Conservation (phyloP, 2,113 vertebrate species). For the Nothocercus nigrocapillus region DNA sequence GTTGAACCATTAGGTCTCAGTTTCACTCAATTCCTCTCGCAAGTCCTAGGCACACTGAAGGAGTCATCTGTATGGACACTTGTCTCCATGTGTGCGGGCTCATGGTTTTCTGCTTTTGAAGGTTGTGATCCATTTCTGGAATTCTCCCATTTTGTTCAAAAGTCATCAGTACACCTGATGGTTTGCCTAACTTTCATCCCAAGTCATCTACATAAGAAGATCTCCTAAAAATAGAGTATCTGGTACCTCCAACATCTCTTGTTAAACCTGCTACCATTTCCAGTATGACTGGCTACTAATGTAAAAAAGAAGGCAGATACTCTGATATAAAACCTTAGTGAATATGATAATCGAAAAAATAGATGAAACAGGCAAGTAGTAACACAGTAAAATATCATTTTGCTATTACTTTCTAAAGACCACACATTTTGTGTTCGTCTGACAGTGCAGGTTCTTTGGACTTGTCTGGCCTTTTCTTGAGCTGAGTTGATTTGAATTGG, state of each 20-base stretch:
- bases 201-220: background rate
- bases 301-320: background rate
- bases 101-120: background rate
- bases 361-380: background rate
- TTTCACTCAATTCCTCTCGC: background rate
- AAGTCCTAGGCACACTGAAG: background rate
- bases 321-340: background rate
- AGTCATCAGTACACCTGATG: background rate
- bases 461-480: background rate
- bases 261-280: fast-evolving
- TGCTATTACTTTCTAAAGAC: background rate
- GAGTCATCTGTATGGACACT: fast-evolving
- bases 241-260: background rate
- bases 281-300: fast-evolving
- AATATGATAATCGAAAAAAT: background rate
- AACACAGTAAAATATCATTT: background rate
- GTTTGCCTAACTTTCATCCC: background rate
- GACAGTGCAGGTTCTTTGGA: background rate
- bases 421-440: background rate
- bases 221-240: background rate
- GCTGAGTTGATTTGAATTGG: too few species aligned
- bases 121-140: fast-evolving
- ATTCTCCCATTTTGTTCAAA: background rate
- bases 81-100: fast-evolving
- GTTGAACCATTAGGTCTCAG: background rate